Evolutionary conservation across 2,113 vertebrate genomes (phyloP).

Genomic region (Callionymus lyra): DNA sequence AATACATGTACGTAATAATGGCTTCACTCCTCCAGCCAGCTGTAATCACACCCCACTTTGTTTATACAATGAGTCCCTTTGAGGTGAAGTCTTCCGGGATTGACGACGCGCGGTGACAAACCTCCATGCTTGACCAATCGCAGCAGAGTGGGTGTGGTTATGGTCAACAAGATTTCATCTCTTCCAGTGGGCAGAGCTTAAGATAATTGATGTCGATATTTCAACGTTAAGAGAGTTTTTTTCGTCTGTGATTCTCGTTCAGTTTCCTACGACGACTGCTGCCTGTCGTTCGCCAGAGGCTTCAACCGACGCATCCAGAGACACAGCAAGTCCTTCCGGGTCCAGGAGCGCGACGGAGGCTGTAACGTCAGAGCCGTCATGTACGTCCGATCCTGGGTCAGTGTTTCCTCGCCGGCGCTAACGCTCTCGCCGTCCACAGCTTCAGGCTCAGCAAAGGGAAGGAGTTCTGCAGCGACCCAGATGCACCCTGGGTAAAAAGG

Average conservation of each 20-base stretch:
- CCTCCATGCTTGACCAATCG: too few species aligned
- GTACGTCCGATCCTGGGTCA: constrained; percentile 42
- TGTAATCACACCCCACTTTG: too few species aligned
- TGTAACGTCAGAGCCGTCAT: constrained; percentile 65
- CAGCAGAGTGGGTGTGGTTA: too few species aligned
- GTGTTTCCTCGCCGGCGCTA: neutral
- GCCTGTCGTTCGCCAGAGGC: constrained; percentile 40
- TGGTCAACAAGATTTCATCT: too few species aligned
- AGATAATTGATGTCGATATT: too few species aligned
- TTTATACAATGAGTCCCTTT: too few species aligned
- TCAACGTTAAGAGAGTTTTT: too few species aligned
- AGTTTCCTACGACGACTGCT: constrained; percentile 68
- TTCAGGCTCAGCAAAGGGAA: constrained; percentile 43
- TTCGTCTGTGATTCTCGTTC: neutral
- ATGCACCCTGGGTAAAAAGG: constrained; percentile 21
- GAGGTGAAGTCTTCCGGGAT: too few species aligned
- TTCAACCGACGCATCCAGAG: accelerated
- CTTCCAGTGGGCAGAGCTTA: too few species aligned
- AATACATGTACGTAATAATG: too few species aligned
- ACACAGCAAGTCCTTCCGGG: constrained; percentile 32
- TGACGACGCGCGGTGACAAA: too few species aligned
- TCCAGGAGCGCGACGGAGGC: constrained; percentile 54
- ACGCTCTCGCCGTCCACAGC: constrained; percentile 18
- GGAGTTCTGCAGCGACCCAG: constrained; percentile 45
- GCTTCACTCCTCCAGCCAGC: too few species aligned